Evolutionary conservation across 2,797 vertebrate genomes (phyloP), one percentile per base, ranked within the genome.

Genomic region (Lates japonicus): DNA sequence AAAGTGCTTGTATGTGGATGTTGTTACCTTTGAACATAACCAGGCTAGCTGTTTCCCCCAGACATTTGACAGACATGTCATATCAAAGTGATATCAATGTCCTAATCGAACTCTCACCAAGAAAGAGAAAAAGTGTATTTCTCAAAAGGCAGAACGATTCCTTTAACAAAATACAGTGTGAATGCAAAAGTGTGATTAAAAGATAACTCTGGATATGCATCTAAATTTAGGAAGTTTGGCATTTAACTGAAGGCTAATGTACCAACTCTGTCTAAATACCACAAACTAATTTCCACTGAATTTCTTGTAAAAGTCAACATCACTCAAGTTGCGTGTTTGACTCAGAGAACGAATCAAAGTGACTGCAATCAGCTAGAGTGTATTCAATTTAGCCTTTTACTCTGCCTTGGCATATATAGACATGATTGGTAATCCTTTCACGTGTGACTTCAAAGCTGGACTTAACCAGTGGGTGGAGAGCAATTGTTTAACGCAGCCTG

Each of bases 401-500:
- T 65, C 70, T 65, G 39, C 57, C 61, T 75, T 42, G 44, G 57
- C 76, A 66, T 74, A 20, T 66, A 67, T 49, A 57, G 71, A 60
- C 46, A 55, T 8, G 4, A 70, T 44, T 44, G 58, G 78, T 76
- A 82, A 81, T 82, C 83, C 73, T 78, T 84, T 77, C 76, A 76
- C 65, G 54, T 81, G 68, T 64, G 74, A 86, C 83, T 88, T 88
- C 77, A 90, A 84, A 90, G 86, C 80, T 39, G 66, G 74, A 83
- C 78, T 86, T 88, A 85, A 87, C 78, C 80, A 64, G 85, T 75
- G 78, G 89, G 89, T 78, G 83, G 84, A 86, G 57, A 76, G 76
- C 70, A 68, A 61, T 83, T 46, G 29, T 87, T 85, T 83, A 74
- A 84, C 66, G 54, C 87, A 74, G 83, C 61, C 81, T 91, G 81